These are phyloP conservation scores for Drosophila mulleri DNA, from an alignment of 2,888 invertebrate genomes.

Conservation along the genomic window DNA sequence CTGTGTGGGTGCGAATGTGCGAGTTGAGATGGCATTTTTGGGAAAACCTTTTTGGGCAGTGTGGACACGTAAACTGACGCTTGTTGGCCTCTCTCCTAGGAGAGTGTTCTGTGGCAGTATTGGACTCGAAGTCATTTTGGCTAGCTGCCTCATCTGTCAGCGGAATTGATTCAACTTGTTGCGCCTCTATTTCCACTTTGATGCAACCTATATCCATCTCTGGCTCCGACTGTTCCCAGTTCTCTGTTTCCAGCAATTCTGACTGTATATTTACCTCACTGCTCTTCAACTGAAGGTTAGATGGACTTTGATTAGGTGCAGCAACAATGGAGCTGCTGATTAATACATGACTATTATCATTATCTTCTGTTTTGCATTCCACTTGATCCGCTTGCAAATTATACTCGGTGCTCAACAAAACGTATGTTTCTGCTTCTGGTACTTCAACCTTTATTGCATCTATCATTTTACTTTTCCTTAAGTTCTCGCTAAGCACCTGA, in stretches of 20 bases:
- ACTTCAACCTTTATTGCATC: conserved; percentile 4
- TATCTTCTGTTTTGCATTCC: not conserved
- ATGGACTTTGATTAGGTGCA: not conserved
- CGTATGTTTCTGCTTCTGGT: not conserved
- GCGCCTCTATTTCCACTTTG: conserved; percentile 24
- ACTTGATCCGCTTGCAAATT: not conserved
- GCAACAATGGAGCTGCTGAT: not conserved
- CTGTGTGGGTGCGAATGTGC: conserved; percentile 44
- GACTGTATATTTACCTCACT: conserved; percentile 15
- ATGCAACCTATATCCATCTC: conserved; percentile 34
- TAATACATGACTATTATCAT: not conserved
- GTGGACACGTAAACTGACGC: conserved; percentile 29
- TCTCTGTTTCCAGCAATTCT: conserved; percentile 35
- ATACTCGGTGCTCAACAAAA: not conserved
- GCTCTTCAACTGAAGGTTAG: not conserved
- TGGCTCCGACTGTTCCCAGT: conserved; percentile 26
- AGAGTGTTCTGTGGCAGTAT: not conserved
- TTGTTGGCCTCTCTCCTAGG: conserved; percentile 5
- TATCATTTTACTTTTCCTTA: not conserved
- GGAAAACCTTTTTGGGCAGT: conserved; percentile 32
- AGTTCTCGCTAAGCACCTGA: conserved; percentile 12
- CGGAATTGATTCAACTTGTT: not conserved
- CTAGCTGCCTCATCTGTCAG: not conserved
- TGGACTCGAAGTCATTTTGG: not conserved
- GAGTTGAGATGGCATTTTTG: conserved; percentile 40